Conservation (phyloP, 2,888 invertebrate species). For the Euplagia quadripunctaria region DNA sequence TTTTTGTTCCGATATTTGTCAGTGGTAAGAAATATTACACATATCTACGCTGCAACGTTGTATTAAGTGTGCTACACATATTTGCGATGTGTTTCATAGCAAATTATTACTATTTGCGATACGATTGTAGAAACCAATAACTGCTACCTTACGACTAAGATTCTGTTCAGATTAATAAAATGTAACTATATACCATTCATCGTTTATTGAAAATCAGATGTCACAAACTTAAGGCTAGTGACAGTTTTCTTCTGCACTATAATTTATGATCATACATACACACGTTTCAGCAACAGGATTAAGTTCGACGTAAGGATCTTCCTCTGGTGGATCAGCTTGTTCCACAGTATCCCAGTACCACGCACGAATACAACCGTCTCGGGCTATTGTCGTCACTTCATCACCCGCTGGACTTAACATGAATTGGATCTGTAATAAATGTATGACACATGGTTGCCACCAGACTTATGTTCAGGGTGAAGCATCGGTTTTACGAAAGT, state of each 20-base stretch:
- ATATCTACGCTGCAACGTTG: neutral
- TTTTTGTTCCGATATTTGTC: too few species aligned
- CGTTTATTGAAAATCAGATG: neutral
- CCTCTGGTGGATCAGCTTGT: conserved; percentile 93
- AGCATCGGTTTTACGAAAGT: neutral
- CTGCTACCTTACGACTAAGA: neutral
- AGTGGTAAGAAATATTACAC: too few species aligned
- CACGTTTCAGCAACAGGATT: conserved; percentile 95
- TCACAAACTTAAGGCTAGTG: neutral
- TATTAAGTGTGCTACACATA: neutral
- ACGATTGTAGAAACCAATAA: too few species aligned
- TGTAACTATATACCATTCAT: neutral
- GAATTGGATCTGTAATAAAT: conserved; percentile 72
- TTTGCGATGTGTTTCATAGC: neutral
- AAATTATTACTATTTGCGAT: neutral
- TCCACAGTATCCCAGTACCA: conserved; percentile 98
- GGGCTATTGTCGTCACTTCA: conserved; percentile 85
- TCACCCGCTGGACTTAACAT: conserved; percentile 80
- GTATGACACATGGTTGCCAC: neutral
- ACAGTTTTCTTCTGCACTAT: neutral
- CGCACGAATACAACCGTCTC: conserved; percentile 92
- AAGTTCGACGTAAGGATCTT: conserved; percentile 92
- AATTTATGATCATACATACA: conserved; percentile 61
- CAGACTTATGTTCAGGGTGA: neutral
- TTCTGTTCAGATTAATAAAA: neutral